Evolutionary conservation across 2,888 invertebrate genomes (phyloP).

Genomic region (Drosophila pseudotakahashii): DNA sequence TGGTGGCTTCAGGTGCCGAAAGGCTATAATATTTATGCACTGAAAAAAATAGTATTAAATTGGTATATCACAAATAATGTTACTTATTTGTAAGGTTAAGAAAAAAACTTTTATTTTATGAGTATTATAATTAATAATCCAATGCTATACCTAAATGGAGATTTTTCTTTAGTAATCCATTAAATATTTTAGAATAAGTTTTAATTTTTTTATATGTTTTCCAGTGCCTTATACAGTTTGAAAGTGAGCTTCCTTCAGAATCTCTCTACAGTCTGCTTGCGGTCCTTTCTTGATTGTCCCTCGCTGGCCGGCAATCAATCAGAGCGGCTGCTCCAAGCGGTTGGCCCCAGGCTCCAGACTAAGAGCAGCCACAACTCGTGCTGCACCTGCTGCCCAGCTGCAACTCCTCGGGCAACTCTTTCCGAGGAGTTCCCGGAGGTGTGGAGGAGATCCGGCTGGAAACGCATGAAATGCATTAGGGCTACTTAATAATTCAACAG

Average conservation of each 20-base stretch:
- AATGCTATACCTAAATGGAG: no score
- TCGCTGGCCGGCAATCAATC: constrained; percentile 39
- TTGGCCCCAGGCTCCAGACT: constrained; percentile 30
- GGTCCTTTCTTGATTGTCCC: constrained; percentile 35
- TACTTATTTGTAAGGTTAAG: neutral
- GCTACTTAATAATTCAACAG: constrained; percentile 68
- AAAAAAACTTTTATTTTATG: no score
- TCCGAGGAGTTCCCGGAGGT: constrained; percentile 38
- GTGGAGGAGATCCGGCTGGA: constrained; percentile 40
- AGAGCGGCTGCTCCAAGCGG: constrained; percentile 11
- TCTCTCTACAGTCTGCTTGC: constrained; percentile 9
- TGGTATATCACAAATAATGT: neutral
- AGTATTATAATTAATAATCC: no score
- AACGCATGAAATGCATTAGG: constrained; percentile 77
- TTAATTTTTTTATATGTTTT: no score
- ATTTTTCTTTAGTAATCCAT: no score
- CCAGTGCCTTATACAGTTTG: neutral
- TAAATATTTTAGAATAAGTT: no score
- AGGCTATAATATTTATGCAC: constrained; percentile 12
- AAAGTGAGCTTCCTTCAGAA: constrained; percentile 1
- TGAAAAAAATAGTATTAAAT: neutral
- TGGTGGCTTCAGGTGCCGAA: constrained; percentile 1
- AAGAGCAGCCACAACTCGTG: constrained; percentile 64
- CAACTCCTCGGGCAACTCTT: constrained; percentile 22
- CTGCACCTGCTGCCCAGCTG: constrained; percentile 15